These are phyloP conservation scores for Cheilosia scutellata DNA, from an alignment of 2,888 invertebrate genomes.

Conservation along the genomic window DNA sequence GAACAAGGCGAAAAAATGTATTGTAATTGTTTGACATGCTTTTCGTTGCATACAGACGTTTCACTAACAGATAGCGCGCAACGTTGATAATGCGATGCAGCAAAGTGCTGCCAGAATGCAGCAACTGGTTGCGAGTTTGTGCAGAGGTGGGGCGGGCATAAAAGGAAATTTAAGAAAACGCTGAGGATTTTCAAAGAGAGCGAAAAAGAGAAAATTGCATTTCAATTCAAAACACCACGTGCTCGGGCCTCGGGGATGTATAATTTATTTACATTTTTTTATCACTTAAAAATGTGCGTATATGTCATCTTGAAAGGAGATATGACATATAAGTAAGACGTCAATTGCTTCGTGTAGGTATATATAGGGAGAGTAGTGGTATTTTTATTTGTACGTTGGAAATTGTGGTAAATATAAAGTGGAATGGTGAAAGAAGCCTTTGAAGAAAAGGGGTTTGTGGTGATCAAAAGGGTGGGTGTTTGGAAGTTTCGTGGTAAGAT, in stretches of 20 bases:
- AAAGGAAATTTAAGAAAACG: constrained; percentile 70
- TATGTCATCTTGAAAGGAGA: constrained; percentile 38
- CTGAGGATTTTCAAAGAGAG: constrained; percentile 74
- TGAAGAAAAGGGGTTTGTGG: neutral
- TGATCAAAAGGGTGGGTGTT: neutral
- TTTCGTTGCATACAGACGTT: constrained; percentile 42
- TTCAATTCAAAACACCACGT: constrained; percentile 72
- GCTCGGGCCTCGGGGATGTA: constrained; percentile 69
- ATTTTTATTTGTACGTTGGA: constrained; percentile 9
- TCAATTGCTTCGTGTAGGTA: constrained; percentile 4
- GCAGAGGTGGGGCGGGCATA: constrained; percentile 3
- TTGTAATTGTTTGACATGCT: constrained; percentile 49
- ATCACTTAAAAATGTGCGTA: constrained; percentile 44
- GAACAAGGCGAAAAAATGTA: constrained; percentile 2
- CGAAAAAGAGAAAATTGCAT: constrained; percentile 76
- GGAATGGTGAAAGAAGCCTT: neutral
- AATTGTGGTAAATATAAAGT: constrained; percentile 19
- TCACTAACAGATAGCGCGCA: constrained; percentile 57
- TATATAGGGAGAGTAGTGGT: constrained; percentile 12
- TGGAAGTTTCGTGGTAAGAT: neutral
- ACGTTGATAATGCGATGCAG: constrained; percentile 57
- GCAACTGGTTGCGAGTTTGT: constrained; percentile 63
- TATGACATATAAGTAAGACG: constrained; percentile 46
- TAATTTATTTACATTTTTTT: constrained; percentile 68
- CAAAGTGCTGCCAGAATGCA: constrained; percentile 42